Conservation (phyloP, 2,113 vertebrate genomes). For the Caretta caretta region DNA sequence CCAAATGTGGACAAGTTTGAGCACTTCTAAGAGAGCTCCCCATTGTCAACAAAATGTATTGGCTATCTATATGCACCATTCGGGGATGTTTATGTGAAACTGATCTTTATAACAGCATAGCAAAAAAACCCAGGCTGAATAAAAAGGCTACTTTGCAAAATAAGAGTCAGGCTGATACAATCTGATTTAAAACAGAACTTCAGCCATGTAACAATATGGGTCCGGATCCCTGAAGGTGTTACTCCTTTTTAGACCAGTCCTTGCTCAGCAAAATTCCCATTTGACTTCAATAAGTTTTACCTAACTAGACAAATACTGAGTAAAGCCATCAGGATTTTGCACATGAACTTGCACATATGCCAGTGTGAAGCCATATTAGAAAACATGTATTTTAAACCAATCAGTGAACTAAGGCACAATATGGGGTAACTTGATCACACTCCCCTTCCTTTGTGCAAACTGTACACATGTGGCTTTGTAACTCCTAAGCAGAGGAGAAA, state of each 20-base stretch:
- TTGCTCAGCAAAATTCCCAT: not conserved
- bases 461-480: not conserved
- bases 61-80: not conserved
- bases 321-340: not conserved
- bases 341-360: not conserved
- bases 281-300: not conserved
- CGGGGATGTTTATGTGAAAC: not conserved
- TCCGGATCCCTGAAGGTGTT: not conserved
- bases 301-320: not conserved
- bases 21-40: not conserved
- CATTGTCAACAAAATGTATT: not conserved
- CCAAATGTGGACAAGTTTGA: not conserved
- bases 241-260: not conserved
- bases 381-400: not conserved
- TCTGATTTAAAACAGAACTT: rapidly evolving
- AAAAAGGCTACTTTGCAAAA: not conserved
- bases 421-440: not conserved
- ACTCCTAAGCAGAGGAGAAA: not conserved
- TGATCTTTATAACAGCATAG: not conserved
- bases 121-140: not conserved
- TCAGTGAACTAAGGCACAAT: not conserved
- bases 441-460: not conserved
- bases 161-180: rapidly evolving
- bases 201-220: not conserved
- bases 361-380: not conserved